These are phyloP conservation scores for Watsonalla binaria DNA, from an alignment of 2,888 invertebrate species.

Conservation along the genomic window DNA sequence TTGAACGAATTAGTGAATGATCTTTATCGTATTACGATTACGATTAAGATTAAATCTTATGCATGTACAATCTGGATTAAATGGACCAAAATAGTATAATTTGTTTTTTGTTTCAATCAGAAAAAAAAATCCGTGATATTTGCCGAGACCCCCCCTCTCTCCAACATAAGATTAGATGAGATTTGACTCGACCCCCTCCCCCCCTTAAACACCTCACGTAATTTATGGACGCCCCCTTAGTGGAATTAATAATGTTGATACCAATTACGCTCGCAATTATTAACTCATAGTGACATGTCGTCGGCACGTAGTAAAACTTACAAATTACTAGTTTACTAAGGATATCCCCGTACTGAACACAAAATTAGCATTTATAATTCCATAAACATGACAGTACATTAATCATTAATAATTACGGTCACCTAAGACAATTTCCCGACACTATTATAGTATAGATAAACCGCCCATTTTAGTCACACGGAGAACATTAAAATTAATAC, in stretches of 20 bases:
- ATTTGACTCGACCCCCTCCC: too few species aligned
- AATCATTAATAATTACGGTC: conserved; percentile 54
- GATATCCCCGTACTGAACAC: conserved; percentile 36
- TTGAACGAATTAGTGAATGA: too few species aligned
- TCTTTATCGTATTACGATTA: too few species aligned
- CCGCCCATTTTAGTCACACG: conserved; percentile 5
- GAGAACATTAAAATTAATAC: conserved; percentile 21
- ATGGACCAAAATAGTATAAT: too few species aligned
- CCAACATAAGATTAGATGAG: too few species aligned
- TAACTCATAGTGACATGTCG: conserved; percentile 36
- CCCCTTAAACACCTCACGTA: too few species aligned
- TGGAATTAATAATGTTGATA: conserved; percentile 21
- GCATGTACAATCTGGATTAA: too few species aligned
- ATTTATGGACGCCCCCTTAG: too few species aligned
- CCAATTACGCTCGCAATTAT: conserved; percentile 36
- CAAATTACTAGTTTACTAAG: conserved; percentile 51
- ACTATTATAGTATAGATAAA: conserved; percentile 18
- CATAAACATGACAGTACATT: conserved; percentile 36
- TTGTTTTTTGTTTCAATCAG: too few species aligned
- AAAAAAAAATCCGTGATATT: too few species aligned
- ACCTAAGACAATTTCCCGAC: conserved; percentile 31
- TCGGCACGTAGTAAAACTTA: conserved; percentile 39
- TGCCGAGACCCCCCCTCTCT: too few species aligned
- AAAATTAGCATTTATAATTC: conserved; percentile 56
- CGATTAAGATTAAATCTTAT: too few species aligned